Conservation (phyloP, 2,888 invertebrate genomes). For the Plagodis dolabraria region DNA sequence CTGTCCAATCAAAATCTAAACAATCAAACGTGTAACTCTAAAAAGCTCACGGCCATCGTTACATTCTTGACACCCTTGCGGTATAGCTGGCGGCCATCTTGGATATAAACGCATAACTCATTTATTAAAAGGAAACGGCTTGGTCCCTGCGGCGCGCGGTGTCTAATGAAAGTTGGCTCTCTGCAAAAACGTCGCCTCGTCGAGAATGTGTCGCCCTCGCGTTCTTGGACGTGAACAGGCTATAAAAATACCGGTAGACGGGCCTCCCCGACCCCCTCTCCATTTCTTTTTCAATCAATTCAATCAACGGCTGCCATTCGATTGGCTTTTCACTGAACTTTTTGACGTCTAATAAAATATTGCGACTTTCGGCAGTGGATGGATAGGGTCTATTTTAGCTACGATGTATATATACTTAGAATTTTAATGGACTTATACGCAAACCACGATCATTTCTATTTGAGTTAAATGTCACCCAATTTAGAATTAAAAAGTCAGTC, state of each 20-base stretch:
- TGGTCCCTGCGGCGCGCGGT: constrained; percentile 70
- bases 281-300: constrained; percentile 81
- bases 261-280: constrained; percentile 62
- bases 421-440: background rate
- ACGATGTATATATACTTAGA: constrained; percentile 2
- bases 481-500: background rate
- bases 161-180: constrained; percentile 80
- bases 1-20: constrained; percentile 40
- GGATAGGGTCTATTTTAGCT: constrained; percentile 5
- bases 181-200: constrained; percentile 78
- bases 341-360: constrained; percentile 54
- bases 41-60: constrained; percentile 54
- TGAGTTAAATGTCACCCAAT: background rate
- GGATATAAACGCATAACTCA: constrained; percentile 80
- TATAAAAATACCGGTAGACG: constrained; percentile 79
- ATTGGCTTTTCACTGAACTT: constrained; percentile 66
- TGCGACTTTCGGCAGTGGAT: constrained; percentile 28
- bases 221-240: constrained; percentile 78
- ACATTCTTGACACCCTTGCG: constrained; percentile 69
- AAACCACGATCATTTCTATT: background rate
- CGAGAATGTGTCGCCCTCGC: constrained; percentile 82
- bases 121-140: constrained; percentile 80
- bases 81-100: constrained; percentile 71
- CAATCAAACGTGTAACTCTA: constrained; percentile 37
- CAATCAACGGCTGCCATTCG: constrained; percentile 73